phyloP scores from a whole-genome alignment of 2,888 invertebrate species.

The Cotesia congregata region DNA sequence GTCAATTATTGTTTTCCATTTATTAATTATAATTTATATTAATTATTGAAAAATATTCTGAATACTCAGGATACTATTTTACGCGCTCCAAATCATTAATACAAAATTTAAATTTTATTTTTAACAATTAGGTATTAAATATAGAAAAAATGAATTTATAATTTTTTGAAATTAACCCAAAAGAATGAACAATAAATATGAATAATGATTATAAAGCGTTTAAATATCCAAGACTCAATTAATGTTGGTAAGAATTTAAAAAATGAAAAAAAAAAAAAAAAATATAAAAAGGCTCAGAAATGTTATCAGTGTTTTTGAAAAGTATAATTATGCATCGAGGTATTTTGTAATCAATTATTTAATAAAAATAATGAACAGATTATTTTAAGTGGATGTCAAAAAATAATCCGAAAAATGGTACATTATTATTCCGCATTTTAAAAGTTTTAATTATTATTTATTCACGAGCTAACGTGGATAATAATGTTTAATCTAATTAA shows the following conservation, averaged over 20 bases:
- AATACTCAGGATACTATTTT: conserved; percentile 53
- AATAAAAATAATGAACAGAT: conserved; percentile 17
- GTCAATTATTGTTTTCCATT: conserved; percentile 17
- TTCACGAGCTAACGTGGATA: conserved; percentile 55
- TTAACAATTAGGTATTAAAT: conserved; percentile 22
- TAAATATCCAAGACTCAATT: conserved; percentile 39
- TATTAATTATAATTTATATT: conserved; percentile 26
- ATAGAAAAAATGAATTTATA: conserved; percentile 22
- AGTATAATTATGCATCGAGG: conserved; percentile 29
- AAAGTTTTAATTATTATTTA: conserved; percentile 53
- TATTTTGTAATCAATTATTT: conserved; percentile 30
- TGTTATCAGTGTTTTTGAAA: conserved; percentile 40
- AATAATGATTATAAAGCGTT: conserved; percentile 36
- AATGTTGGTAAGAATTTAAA: conserved; percentile 40
- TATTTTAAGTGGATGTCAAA: conserved; percentile 9
- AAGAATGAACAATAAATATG: conserved; percentile 27
- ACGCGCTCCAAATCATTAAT: conserved; percentile 46
- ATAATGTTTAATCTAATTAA: conserved; percentile 54
- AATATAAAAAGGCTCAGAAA: conserved; percentile 49
- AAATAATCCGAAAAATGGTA: conserved; percentile 15
- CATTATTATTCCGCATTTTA: conserved; percentile 44
- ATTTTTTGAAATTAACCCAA: neutral
- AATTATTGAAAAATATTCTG: conserved; percentile 43
- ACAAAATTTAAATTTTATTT: conserved; percentile 19
- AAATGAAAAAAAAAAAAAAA: no score